Evolutionary conservation across 2,888 invertebrate genomes (phyloP).

Genomic region (Cephus rjabovi): DNA sequence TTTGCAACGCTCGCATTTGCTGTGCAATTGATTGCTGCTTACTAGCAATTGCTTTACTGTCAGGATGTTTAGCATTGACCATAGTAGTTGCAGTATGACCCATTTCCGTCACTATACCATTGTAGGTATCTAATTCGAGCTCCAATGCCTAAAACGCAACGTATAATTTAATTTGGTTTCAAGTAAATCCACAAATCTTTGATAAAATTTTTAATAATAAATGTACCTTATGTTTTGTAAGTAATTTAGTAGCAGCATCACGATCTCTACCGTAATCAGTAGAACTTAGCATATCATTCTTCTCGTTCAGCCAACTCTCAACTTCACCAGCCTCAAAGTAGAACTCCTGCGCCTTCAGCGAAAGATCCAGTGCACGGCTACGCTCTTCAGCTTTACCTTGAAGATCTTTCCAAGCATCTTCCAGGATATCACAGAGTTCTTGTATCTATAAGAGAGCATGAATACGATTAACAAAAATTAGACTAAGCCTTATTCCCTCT

Average conservation of each 20-base stretch:
- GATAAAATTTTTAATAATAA: slow-evolving; percentile 5
- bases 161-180: background rate
- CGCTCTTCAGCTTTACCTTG: slow-evolving; percentile 78
- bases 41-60: slow-evolving; percentile 82
- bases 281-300: slow-evolving; percentile 83
- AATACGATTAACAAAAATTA: background rate
- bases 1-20: slow-evolving; percentile 83
- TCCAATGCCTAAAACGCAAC: slow-evolving; percentile 78
- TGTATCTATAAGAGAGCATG: slow-evolving; percentile 71
- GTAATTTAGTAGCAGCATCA: slow-evolving; percentile 89
- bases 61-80: slow-evolving; percentile 85
- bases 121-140: slow-evolving; percentile 91
- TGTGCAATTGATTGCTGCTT: slow-evolving; percentile 82
- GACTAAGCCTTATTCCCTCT: background rate
- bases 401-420: slow-evolving; percentile 80
- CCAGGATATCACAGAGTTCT: slow-evolving; percentile 78
- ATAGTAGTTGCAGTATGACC: slow-evolving; percentile 86
- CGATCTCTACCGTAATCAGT: slow-evolving; percentile 91
- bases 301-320: slow-evolving; percentile 93
- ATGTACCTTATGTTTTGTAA: slow-evolving; percentile 92
- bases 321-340: slow-evolving; percentile 92
- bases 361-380: slow-evolving; percentile 83
- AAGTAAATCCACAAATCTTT: background rate
- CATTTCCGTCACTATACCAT: slow-evolving; percentile 92
- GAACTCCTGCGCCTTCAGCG: slow-evolving; percentile 91